Conservation (phyloP, 2,113 vertebrate species). For the Nipponia nippon region DNA sequence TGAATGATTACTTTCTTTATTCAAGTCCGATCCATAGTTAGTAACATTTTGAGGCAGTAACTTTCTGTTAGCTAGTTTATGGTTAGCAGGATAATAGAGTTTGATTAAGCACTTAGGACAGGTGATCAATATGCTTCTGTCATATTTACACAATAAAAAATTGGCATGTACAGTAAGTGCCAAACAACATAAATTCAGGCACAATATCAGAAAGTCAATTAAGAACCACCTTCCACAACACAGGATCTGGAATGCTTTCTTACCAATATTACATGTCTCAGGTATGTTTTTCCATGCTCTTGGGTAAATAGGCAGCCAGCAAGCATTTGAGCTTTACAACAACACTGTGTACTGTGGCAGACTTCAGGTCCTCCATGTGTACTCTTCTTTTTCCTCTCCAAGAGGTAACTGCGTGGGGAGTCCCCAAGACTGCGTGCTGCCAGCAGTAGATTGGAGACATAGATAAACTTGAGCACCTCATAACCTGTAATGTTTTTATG, state of each 20-base stretch:
- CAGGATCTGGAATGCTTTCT: neutral
- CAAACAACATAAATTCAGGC: conserved; percentile 49
- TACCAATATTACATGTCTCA: neutral
- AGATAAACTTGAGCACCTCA: neutral
- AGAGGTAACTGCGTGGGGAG: fast-evolving
- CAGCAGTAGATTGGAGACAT: neutral
- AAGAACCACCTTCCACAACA: conserved; percentile 19
- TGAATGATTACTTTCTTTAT: conserved; percentile 55
- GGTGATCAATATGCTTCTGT: conserved; percentile 67
- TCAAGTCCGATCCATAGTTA: conserved; percentile 13
- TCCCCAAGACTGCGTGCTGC: neutral
- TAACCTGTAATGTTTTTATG: neutral
- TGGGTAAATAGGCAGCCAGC: neutral
- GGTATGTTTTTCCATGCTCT: neutral
- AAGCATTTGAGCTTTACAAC: neutral
- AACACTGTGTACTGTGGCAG: neutral
- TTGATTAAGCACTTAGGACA: conserved; percentile 75
- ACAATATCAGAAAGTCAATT: conserved; percentile 51
- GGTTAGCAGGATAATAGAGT: conserved; percentile 58
- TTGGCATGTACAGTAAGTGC: neutral
- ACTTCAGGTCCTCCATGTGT: neutral
- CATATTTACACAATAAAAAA: conserved; percentile 73
- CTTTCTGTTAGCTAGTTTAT: conserved; percentile 54
- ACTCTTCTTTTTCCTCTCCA: neutral
- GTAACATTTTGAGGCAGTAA: conserved; percentile 33